Base-by-base conservation (phyloP, 2,888 invertebrate genomes). In the Linnaemya vulpina region DNA sequence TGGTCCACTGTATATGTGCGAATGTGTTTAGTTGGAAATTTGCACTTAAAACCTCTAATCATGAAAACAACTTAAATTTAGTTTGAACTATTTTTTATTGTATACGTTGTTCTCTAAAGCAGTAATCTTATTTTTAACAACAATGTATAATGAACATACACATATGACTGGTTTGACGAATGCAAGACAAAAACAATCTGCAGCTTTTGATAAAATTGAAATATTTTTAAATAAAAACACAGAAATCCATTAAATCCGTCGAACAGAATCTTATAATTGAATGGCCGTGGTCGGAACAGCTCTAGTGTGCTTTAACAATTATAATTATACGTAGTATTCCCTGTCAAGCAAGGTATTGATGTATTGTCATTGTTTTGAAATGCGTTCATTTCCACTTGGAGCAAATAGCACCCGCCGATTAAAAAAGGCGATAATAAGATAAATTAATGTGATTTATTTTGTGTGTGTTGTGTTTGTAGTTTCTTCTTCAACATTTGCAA, bases 401-500 rank as follows among this genome's bases (percentile, higher is more conserved):
- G 67, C 73, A 75, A 76, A 58, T 83, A 65, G 77, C 76, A 83
- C 70, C 76, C 82, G 65, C 71, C 49, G 82, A 77, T 71, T 77
- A 70, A 51, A 58, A 71, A 73, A 76, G 65, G 71, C 63, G 76
- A 82, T 76, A 77, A 83, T 82, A 82, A 63, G 76, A 77, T 77
- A 71, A 83, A 71, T 82, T 76, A 20, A 20, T 65, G 65, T 60
- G 65, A 71, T 83, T 76, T 82, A 25, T 49, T 63, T 62, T 38
- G 35, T 55, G 20, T 55, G 20, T 68, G 51, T 38, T 49, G 17
- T 1, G 43, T 78, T 77, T 68, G 46, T 25, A 51, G 5, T 51
- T 15, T 74, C 38, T 51, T 49, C 63, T 62, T 20, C 25, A 25
- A 38, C 35, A 58, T 55, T 55, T 65, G 65, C 73, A 65, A 65